These are phyloP conservation scores for Semaprochilodus insignis DNA, from an alignment of 2,797 vertebrate genomes.

Conservation along the genomic window DNA sequence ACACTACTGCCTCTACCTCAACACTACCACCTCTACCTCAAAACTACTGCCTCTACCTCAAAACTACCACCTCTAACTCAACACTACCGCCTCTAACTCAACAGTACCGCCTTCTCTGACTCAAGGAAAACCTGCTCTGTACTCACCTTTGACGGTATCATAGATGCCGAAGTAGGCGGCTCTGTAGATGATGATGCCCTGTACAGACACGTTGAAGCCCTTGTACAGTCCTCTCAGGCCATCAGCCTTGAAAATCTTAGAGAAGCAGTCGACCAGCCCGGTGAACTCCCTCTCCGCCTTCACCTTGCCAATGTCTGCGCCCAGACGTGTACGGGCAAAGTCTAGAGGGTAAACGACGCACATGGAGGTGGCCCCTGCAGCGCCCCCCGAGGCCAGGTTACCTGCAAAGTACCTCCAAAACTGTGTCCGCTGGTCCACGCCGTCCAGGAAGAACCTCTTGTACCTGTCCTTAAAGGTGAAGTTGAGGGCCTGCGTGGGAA, in stretches of 20 bases:
- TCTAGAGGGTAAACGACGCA: slow-evolving; percentile 80
- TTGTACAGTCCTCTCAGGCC: slow-evolving; percentile 75
- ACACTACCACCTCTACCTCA: too few species aligned
- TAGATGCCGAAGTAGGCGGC: slow-evolving; percentile 85
- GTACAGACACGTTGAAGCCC: slow-evolving; percentile 81
- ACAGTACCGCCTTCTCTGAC: background rate
- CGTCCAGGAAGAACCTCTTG: slow-evolving; percentile 78
- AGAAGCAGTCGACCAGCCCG: slow-evolving; percentile 24
- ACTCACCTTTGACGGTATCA: slow-evolving; percentile 76
- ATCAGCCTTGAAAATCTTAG: slow-evolving; percentile 48
- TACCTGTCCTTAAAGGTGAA: slow-evolving; percentile 69
- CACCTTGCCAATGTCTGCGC: slow-evolving; percentile 77
- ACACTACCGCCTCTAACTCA: slow-evolving; percentile 57
- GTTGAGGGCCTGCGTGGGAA: slow-evolving; percentile 78
- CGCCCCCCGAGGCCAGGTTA: slow-evolving; percentile 78
- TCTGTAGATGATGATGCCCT: slow-evolving; percentile 86
- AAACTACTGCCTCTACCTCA: too few species aligned
- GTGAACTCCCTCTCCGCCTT: slow-evolving; percentile 56
- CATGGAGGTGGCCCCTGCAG: slow-evolving; percentile 78
- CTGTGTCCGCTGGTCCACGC: slow-evolving; percentile 76
- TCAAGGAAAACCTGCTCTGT: too few species aligned
- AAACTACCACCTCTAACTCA: too few species aligned
- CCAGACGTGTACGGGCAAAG: slow-evolving; percentile 79
- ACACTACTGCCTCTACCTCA: too few species aligned
- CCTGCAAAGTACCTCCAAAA: slow-evolving; percentile 82